Evolutionary conservation across 2,113 vertebrate genomes (phyloP).

Genomic region (Aleadryas rufinucha): DNA sequence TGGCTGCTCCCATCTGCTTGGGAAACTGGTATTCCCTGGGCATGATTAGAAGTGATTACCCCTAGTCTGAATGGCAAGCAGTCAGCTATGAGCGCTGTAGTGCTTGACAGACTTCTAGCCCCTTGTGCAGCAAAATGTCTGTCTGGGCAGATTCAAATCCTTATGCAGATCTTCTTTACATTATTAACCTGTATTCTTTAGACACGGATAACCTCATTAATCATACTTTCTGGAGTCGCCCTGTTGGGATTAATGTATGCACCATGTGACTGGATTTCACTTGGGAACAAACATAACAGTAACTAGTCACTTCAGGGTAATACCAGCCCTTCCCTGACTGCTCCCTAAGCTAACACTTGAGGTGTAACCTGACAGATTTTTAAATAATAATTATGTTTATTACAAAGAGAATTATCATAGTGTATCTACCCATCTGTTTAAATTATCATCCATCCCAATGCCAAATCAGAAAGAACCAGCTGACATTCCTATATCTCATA

Average conservation of each 20-base stretch:
- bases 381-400: not conserved
- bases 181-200: not conserved
- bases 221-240: not conserved
- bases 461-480: not conserved
- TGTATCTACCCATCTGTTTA: not conserved
- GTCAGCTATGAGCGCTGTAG: not conserved
- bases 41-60: not conserved
- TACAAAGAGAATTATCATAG: not conserved
- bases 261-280: not conserved
- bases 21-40: not conserved
- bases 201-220: not conserved
- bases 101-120: not conserved
- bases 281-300: not conserved
- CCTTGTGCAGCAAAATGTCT: not conserved
- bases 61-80: not conserved
- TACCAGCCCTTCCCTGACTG: not conserved
- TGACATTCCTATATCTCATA: not conserved
- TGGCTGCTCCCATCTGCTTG: not conserved
- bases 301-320: not conserved
- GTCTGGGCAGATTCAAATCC: not conserved
- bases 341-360: not conserved
- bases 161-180: not conserved
- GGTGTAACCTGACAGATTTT: not conserved
- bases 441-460: not conserved
- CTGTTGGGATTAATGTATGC: not conserved